Percentiles rank a stretch among this genome's conserved stretches.
phyloP scores from a whole-genome alignment of 2,797 vertebrate genomes.

The Coranthus polyacanthus region DNA sequence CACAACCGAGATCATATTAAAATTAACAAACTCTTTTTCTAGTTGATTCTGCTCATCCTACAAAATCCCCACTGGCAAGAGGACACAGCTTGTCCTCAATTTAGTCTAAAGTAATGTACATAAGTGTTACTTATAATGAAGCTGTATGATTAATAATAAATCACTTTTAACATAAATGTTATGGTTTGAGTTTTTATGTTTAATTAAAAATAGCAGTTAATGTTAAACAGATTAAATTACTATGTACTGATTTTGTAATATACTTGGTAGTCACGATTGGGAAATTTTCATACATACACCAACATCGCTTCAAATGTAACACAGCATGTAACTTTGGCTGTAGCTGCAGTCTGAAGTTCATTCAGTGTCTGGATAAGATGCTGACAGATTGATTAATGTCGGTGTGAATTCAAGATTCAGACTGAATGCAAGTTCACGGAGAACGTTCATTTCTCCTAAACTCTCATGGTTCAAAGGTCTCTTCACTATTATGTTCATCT shows the following conservation, averaged over 20 bases:
- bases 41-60: background rate
- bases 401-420: conserved; percentile 26
- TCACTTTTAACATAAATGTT: conserved; percentile 8
- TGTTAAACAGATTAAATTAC: too few species aligned
- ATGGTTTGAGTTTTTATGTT: background rate
- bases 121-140: conserved; percentile 24
- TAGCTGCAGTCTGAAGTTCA: conserved; percentile 6
- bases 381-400: conserved; percentile 26
- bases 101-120: conserved; percentile 38
- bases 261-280: background rate
- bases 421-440: conserved; percentile 8
- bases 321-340: background rate
- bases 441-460: conserved; percentile 30
- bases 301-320: conserved; percentile 1
- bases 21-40: conserved; percentile 5
- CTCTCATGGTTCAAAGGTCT: conserved; percentile 5
- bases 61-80: conserved; percentile 3
- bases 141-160: conserved; percentile 36
- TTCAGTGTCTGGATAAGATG: background rate
- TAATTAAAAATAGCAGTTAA: background rate
- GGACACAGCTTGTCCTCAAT: conserved; percentile 2
- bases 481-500: conserved; percentile 33
- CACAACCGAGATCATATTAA: background rate
- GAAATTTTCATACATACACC: background rate
- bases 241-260: too few species aligned